A percentile compares a stretch with the other conserved stretches of the same genome.
Conservation (phyloP, 2,797 vertebrate species). For the Lacerta bilineata region DNA sequence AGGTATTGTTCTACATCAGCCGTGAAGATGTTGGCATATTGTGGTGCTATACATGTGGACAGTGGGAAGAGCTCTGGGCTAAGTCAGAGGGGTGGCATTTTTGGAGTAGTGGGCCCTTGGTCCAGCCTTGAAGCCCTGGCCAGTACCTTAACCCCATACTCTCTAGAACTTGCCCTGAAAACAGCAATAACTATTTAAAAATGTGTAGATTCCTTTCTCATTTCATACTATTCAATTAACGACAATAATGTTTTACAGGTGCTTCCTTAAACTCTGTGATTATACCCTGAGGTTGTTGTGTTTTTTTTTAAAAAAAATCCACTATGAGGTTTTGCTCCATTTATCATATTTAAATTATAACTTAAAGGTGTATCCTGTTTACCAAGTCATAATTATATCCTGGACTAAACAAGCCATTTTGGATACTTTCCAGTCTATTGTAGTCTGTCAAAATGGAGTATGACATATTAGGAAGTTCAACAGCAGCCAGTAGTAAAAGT, state of each 20-base stretch:
- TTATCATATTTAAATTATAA: conserved; percentile 77
- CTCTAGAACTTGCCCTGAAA: neutral
- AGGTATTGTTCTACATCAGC: too few species aligned
- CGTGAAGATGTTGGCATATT: too few species aligned
- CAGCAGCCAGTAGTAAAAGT: conserved; percentile 44
- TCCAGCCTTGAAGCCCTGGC: neutral
- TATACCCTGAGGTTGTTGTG: conserved; percentile 49
- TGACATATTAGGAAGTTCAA: conserved; percentile 46
- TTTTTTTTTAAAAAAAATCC: conserved; percentile 59
- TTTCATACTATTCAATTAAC: conserved; percentile 42
- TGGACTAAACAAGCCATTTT: conserved; percentile 73
- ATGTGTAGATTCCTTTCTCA: neutral
- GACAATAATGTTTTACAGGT: conserved; percentile 74
- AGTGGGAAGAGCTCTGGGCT: too few species aligned
- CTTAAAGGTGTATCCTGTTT: conserved; percentile 79
- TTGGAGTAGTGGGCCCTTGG: neutral
- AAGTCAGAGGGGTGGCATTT: neutral
- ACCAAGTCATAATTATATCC: conserved; percentile 69
- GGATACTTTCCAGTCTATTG: conserved; percentile 67
- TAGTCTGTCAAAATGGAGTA: conserved; percentile 2
- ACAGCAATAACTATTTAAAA: neutral
- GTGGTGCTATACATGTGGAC: too few species aligned
- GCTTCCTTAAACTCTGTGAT: conserved; percentile 75
- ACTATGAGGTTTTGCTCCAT: conserved; percentile 56
- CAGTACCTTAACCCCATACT: neutral